Percentiles rank a stretch among this genome's conserved stretches.
These are phyloP conservation scores for Molanna angustata DNA, from an alignment of 2,888 invertebrate species.

Conservation along the genomic window DNA sequence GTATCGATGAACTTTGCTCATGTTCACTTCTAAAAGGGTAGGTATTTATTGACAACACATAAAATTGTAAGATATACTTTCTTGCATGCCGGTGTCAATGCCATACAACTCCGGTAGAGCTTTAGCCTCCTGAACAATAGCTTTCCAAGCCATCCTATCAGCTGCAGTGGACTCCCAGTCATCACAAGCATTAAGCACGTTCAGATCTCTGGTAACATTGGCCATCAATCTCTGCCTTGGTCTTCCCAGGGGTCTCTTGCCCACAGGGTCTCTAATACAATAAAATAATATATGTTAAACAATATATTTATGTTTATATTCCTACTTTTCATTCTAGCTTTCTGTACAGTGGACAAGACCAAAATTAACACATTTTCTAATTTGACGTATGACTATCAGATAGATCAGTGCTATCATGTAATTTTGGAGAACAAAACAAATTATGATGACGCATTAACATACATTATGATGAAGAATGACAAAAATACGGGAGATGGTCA, in stretches of 20 bases:
- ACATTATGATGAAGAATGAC: slow-evolving; percentile 33
- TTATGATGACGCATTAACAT: slow-evolving; percentile 37
- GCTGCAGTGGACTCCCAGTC: too few species aligned
- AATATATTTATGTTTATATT: background rate
- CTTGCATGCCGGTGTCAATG: too few species aligned
- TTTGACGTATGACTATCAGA: slow-evolving; percentile 45
- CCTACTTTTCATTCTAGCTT: slow-evolving; percentile 38
- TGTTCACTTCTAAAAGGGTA: too few species aligned
- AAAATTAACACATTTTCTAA: slow-evolving; percentile 56
- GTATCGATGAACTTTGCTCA: too few species aligned
- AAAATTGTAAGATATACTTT: too few species aligned
- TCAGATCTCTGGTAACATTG: too few species aligned
- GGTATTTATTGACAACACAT: too few species aligned
- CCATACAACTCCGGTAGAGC: too few species aligned
- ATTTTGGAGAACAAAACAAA: slow-evolving; percentile 46
- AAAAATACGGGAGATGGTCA: slow-evolving; percentile 33
- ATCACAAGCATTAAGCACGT: too few species aligned
- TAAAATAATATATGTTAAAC: too few species aligned
- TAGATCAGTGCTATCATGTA: slow-evolving; percentile 52
- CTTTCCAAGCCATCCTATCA: too few species aligned
- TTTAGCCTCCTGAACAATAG: too few species aligned
- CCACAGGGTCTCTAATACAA: background rate
- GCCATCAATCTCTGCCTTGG: background rate
- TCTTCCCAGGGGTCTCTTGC: background rate
- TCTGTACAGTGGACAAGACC: slow-evolving; percentile 52